These are phyloP conservation scores for Piezodorus guildinii DNA, from an alignment of 1,140 invertebrate genomes.

Conservation along the genomic window DNA sequence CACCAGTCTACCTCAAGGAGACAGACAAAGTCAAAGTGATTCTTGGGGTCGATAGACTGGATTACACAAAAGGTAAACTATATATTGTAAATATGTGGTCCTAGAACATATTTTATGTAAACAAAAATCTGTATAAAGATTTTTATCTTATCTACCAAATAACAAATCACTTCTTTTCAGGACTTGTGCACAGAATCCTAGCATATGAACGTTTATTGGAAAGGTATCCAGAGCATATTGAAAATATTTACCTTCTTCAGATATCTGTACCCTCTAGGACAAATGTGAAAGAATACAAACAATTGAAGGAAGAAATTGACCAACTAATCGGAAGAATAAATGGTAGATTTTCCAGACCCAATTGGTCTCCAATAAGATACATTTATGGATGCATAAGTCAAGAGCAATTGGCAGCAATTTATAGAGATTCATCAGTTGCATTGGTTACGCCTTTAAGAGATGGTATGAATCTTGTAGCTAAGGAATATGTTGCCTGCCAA, in stretches of 20 bases:
- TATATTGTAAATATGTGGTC: too few relatives aligned
- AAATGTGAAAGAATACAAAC: slow-evolving; percentile 82
- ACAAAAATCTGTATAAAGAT: too few relatives aligned
- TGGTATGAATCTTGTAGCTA: slow-evolving; percentile 88
- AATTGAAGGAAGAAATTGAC: slow-evolving; percentile 83
- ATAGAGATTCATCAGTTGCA: slow-evolving; percentile 72
- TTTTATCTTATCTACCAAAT: too few relatives aligned
- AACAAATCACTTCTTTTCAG: slow-evolving; percentile 24
- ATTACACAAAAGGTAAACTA: slow-evolving; percentile 68
- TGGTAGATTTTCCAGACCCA: slow-evolving; percentile 73
- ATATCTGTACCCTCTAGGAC: slow-evolving; percentile 84
- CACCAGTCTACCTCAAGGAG: slow-evolving; percentile 50
- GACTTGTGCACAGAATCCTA: slow-evolving; percentile 64
- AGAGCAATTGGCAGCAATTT: slow-evolving; percentile 72
- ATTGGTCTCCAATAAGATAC: slow-evolving; percentile 83
- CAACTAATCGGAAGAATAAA: slow-evolving; percentile 78
- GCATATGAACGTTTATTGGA: slow-evolving; percentile 74
- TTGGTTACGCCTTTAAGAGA: slow-evolving; percentile 77
- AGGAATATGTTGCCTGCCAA: slow-evolving; percentile 87
- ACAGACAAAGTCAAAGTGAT: slow-evolving; percentile 56
- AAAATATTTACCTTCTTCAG: slow-evolving; percentile 67
- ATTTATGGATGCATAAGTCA: slow-evolving; percentile 82
- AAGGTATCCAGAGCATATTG: slow-evolving; percentile 75
- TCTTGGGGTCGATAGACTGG: slow-evolving; percentile 77
- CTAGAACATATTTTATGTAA: too few relatives aligned